phyloP scores from a whole-genome alignment of 2,888 invertebrate species.

The Sturmia bella region DNA sequence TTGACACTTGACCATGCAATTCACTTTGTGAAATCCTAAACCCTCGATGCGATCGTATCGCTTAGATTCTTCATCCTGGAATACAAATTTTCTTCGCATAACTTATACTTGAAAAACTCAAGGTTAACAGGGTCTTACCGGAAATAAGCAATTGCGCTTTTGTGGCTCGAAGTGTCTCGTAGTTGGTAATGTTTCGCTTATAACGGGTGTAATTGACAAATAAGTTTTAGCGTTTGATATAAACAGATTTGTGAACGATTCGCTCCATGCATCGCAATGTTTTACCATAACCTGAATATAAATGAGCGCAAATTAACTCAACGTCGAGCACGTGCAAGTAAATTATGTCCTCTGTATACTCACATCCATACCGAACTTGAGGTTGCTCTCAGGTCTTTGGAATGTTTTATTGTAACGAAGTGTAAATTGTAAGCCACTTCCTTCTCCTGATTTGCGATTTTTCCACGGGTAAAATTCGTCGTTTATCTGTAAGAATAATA shows the following conservation, averaged over 20 bases:
- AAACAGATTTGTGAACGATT: slow-evolving; percentile 70
- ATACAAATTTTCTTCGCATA: too few relatives aligned
- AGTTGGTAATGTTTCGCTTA: slow-evolving; percentile 72
- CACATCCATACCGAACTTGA: slow-evolving; percentile 72
- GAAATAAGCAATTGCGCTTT: slow-evolving; percentile 75
- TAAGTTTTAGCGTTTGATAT: slow-evolving; percentile 74
- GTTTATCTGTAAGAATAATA: slow-evolving; percentile 60
- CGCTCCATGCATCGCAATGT: slow-evolving; percentile 74
- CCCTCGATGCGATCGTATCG: slow-evolving; percentile 59
- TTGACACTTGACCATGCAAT: slow-evolving; percentile 76
- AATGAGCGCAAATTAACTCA: not conserved
- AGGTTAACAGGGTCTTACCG: slow-evolving; percentile 69
- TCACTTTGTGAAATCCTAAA: slow-evolving; percentile 74
- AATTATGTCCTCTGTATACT: too few relatives aligned
- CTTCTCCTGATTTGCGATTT: slow-evolving; percentile 77
- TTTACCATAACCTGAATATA: slow-evolving; percentile 75
- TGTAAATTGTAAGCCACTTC: slow-evolving; percentile 76
- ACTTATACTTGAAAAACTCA: too few relatives aligned
- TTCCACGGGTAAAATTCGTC: slow-evolving; percentile 75
- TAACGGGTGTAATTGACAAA: slow-evolving; percentile 74
- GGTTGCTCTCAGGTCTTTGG: slow-evolving; percentile 53
- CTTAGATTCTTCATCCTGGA: slow-evolving; percentile 73
- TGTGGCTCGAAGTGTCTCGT: slow-evolving; percentile 71
- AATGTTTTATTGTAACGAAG: slow-evolving; percentile 71
- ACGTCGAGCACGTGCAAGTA: too few relatives aligned